These are phyloP conservation scores for Phalangium opilio DNA, from an alignment of 2,888 invertebrate genomes.

Conservation along the genomic window DNA sequence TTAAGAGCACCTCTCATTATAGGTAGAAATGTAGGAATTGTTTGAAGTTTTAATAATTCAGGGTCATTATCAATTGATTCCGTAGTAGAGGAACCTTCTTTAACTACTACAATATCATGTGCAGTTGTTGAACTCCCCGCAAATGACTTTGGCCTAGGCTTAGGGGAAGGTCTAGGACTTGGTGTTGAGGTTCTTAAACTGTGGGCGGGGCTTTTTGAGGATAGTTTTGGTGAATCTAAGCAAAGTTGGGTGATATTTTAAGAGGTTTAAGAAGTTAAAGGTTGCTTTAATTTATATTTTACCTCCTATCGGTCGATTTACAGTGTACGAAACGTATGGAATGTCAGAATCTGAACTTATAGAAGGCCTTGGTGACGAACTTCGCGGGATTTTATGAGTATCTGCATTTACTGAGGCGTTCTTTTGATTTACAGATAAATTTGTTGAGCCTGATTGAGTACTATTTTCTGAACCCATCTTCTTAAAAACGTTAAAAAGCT, in stretches of 20 bases:
- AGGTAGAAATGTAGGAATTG: slow-evolving; percentile 79
- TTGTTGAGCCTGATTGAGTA: too few species aligned
- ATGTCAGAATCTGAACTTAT: slow-evolving; percentile 76
- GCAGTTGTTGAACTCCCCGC: slow-evolving; percentile 27
- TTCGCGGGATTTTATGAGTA: slow-evolving; percentile 32
- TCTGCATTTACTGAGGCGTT: too few species aligned
- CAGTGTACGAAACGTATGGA: slow-evolving; percentile 80
- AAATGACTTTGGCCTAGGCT: slow-evolving; percentile 19
- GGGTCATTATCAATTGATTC: slow-evolving; percentile 54
- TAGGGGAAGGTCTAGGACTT: slow-evolving; percentile 19
- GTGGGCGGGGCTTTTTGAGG: slow-evolving; percentile 25
- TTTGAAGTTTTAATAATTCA: slow-evolving; percentile 52
- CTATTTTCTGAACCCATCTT: too few species aligned
- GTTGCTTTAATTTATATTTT: slow-evolving; percentile 11
- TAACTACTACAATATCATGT: slow-evolving; percentile 58
- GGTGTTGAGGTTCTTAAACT: slow-evolving; percentile 19
- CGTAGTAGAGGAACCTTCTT: slow-evolving; percentile 48
- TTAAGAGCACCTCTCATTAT: slow-evolving; percentile 79
- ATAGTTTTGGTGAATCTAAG: slow-evolving; percentile 61
- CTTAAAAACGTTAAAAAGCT: too few species aligned
- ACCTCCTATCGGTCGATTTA: slow-evolving; percentile 74
- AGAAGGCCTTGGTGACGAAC: slow-evolving; percentile 69
- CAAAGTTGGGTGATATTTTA: too few species aligned
- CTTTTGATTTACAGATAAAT: too few species aligned
- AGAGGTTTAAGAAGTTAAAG: too few species aligned